A percentile compares a stretch with the other conserved stretches of the same genome.
Conservation (phyloP, 2,113 vertebrate genomes). For the Lethenteron camtschaticum region DNA sequence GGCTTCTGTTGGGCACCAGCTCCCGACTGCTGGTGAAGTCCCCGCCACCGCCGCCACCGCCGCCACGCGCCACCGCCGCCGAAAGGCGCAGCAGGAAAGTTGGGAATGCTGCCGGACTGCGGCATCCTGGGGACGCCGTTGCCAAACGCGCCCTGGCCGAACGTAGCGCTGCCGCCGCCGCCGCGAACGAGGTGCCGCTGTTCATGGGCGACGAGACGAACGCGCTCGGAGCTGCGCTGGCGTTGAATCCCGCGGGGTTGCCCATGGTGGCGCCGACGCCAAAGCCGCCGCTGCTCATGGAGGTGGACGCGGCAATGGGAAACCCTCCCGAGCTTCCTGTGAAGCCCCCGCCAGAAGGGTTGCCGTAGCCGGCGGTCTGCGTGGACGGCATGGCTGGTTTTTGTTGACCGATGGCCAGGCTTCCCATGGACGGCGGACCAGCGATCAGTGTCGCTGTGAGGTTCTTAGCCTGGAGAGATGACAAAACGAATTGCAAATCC, state of each 20-base stretch:
- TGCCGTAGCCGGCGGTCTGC: conserved; percentile 23
- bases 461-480: conserved; percentile 56
- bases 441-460: conserved; percentile 72
- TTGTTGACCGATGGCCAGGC: conserved; percentile 30
- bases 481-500: conserved; percentile 8
- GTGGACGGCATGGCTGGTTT: conserved; percentile 20
- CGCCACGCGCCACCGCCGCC: too few relatives aligned
- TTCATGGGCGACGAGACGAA: too few relatives aligned
- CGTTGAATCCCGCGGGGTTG: conserved; percentile 12
- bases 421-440: conserved; percentile 53
- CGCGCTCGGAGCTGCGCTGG: too few relatives aligned
- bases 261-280: conserved; percentile 44
- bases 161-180: too few relatives aligned
- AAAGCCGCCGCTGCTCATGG: conserved; percentile 31
- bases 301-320: conserved; percentile 24
- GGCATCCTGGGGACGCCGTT: too few relatives aligned
- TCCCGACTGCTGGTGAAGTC: too few relatives aligned
- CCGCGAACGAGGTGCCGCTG: too few relatives aligned
- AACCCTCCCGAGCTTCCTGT: conserved; percentile 29
- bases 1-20: conserved; percentile 16
- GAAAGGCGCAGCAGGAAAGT: too few relatives aligned
- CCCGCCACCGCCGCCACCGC: too few relatives aligned
- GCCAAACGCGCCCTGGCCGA: too few relatives aligned
- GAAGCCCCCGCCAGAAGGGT: conserved; percentile 30
- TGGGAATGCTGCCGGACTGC: too few relatives aligned